phyloP scores from a whole-genome alignment of 2,797 vertebrate species.

The Urocyon cinereoargenteus region DNA sequence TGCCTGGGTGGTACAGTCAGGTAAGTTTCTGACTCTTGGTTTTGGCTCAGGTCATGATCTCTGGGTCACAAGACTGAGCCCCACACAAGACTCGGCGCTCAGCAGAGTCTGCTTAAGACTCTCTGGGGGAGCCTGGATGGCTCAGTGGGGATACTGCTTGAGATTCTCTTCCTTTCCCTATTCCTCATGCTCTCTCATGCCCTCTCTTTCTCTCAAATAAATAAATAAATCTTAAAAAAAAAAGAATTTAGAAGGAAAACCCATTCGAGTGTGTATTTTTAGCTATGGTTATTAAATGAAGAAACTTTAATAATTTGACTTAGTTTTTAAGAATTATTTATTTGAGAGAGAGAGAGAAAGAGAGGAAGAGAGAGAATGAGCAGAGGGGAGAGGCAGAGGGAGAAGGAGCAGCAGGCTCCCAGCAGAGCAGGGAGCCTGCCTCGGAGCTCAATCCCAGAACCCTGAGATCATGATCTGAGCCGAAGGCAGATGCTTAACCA shows the following conservation, averaged over 20 bases:
- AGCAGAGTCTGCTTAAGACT: background rate
- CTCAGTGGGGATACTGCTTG: background rate
- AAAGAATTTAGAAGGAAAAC: background rate
- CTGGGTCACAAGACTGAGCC: background rate
- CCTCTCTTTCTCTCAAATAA: background rate
- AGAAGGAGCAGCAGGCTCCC: background rate
- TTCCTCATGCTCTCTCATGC: background rate
- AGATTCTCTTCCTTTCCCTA: background rate
- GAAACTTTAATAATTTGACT: background rate
- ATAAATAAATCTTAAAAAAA: background rate
- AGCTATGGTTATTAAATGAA: background rate
- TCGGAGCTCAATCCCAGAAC: background rate
- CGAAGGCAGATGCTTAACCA: background rate
- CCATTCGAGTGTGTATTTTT: background rate
- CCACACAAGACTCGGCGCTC: background rate
- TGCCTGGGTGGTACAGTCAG: background rate
- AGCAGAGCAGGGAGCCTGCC: background rate
- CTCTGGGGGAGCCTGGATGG: background rate
- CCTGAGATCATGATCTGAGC: background rate
- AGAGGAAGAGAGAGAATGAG: background rate
- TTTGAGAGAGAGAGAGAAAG: background rate
- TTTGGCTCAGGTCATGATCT: background rate
- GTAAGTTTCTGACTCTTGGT: background rate
- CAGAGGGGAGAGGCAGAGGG: background rate
- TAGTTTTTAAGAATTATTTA: background rate